Evolutionary conservation across 2,113 vertebrate species (phyloP), one percentile per base, ranked within the genome.

Genomic region (Peucedramus taeniatus): DNA sequence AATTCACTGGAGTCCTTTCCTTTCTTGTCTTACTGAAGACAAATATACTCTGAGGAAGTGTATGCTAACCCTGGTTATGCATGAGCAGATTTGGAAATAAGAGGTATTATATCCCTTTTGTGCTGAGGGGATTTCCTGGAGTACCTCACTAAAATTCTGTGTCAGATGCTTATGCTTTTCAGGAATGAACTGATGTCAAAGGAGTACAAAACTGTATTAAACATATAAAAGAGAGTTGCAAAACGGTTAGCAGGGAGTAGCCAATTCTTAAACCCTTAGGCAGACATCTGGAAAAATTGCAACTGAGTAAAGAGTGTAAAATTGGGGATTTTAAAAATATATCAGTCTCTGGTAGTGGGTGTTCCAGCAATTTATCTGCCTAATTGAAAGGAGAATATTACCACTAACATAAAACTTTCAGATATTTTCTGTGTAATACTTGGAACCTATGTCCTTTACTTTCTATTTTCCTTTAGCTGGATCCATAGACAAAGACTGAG

Each of bases 1-100:
- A 97, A 98, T 97, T 97, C 96, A 97, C 95, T 94, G 91, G 81
- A 97, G 96, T 95, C 54, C 94, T 96, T 94, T 96, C 84, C 97
- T 96, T 95, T 92, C 77, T 92, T 85, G 80, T 86, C 57, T 87
- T 97, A 92, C 87, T 75, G 86, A 97, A 87, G 87, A 96, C 30
- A 89, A 96, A 97, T 93, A 87, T 64, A 94, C 78, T 95, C 92
- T 79, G 91, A 95, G 71, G 39, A 96, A 96, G 54, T 93, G 50
- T 63, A 90, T 83, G 74, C 93, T 93, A 80, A 82, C 87, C 85
- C 95, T 96, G 80, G 92, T 96, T 96, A 96, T 92, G 77, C 85
- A 94, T 90, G 89, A 97, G 64, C 77, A 84, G 82, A 94, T 91
- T 96, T 96, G 79, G 76, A 97, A 97, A 92, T 94, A 91, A 92